Evolutionary conservation across 1,140 invertebrate genomes (phyloP).

Genomic region (Rhopalosiphum padi): DNA sequence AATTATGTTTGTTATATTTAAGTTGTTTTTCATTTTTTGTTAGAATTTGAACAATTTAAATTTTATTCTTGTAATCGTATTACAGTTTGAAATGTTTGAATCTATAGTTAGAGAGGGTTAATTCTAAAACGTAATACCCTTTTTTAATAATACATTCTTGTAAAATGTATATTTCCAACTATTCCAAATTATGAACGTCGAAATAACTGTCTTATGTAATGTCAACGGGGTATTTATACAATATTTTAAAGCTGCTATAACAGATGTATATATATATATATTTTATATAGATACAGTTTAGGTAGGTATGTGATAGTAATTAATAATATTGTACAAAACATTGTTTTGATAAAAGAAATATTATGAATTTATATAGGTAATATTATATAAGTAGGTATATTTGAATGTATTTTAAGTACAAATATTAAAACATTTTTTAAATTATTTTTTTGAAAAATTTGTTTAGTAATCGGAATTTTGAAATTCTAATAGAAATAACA

Average conservation of each 20-base stretch:
- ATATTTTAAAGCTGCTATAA: not conserved
- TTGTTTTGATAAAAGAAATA: not conserved
- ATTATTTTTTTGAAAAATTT: constrained; percentile 3
- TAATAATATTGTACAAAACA: not conserved
- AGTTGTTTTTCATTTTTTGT: not conserved
- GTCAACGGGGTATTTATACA: constrained; percentile 5
- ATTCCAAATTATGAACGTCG: not conserved
- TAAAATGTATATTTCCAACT: not conserved
- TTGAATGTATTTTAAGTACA: not conserved
- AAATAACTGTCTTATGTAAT: constrained; percentile 14
- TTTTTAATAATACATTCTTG: constrained; percentile 45
- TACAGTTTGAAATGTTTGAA: not conserved
- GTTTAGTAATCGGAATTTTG: not conserved
- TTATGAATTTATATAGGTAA: not conserved
- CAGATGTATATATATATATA: not conserved
- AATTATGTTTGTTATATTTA: not conserved
- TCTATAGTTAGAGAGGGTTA: not conserved
- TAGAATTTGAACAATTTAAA: constrained; percentile 20
- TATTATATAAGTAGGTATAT: not conserved
- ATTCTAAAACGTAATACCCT: not conserved
- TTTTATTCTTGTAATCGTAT: not conserved
- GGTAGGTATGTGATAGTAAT: not conserved
- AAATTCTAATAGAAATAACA: not conserved
- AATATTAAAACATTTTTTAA: not conserved
- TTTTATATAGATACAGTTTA: not conserved